Conservation (phyloP, 2,888 invertebrate species). For the Deilephila elpenor region DNA sequence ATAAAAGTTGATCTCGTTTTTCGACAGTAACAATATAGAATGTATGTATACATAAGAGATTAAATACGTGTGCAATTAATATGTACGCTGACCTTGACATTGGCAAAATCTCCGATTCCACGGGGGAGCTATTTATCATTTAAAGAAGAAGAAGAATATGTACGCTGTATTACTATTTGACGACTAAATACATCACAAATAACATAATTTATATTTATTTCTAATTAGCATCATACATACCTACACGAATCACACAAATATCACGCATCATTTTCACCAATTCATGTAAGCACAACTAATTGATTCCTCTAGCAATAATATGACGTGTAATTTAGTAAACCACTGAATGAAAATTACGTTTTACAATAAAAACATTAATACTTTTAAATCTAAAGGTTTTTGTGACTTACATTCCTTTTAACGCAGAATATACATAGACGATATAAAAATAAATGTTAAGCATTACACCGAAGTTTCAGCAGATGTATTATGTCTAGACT, state of each 20-base stretch:
- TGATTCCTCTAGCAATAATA: not conserved
- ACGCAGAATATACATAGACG: not conserved
- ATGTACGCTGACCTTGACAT: no score
- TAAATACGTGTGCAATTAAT: not conserved
- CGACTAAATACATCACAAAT: not conserved
- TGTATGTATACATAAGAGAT: not conserved
- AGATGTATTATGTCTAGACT: conserved; percentile 70
- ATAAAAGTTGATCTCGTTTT: not conserved
- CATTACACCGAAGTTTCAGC: conserved; percentile 82
- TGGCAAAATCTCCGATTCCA: no score
- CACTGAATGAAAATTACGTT: not conserved
- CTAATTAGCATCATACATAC: not conserved
- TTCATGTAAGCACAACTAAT: conserved; percentile 1
- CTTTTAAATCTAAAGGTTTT: conserved; percentile 12
- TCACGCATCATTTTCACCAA: conserved; percentile 6
- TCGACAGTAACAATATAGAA: not conserved
- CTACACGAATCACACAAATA: conserved; percentile 6
- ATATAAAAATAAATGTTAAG: conserved; percentile 15
- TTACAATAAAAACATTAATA: conserved; percentile 4
- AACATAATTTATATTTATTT: not conserved
- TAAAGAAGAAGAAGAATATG: no score
- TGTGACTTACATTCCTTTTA: conserved; percentile 6
- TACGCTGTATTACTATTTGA: not conserved
- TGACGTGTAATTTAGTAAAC: not conserved
- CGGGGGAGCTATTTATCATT: no score